These are phyloP conservation scores for Thysanoteuthis rhombus DNA, from an alignment of 2,888 invertebrate genomes.

Conservation along the genomic window DNA sequence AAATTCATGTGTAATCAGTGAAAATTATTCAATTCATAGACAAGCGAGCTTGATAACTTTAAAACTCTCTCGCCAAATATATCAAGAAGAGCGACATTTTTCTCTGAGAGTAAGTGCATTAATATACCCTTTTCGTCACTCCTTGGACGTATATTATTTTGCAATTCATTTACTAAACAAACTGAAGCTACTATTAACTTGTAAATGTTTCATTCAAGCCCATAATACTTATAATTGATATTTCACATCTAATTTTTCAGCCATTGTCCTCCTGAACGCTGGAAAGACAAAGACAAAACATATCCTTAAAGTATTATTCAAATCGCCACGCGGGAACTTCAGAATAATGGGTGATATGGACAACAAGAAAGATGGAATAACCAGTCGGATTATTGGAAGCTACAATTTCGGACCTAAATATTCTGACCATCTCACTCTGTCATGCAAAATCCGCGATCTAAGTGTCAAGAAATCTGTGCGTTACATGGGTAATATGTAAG, in stretches of 20 bases:
- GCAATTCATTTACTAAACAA: too few species aligned
- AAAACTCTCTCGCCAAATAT: too few species aligned
- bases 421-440: slow-evolving; percentile 35
- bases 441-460: slow-evolving; percentile 38
- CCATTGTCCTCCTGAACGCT: background rate
- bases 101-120: too few species aligned
- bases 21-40: too few species aligned
- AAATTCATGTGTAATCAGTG: too few species aligned
- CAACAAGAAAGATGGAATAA: background rate
- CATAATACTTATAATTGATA: too few species aligned
- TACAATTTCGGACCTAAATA: slow-evolving; percentile 31
- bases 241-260: background rate
- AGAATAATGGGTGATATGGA: background rate
- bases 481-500: slow-evolving; percentile 39
- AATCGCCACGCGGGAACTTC: background rate
- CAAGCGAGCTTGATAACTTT: too few species aligned
- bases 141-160: too few species aligned
- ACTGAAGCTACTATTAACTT: too few species aligned
- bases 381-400: slow-evolving; percentile 30
- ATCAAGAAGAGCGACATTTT: too few species aligned
- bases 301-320: slow-evolving; percentile 25
- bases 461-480: slow-evolving; percentile 36
- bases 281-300: slow-evolving; percentile 23
- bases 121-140: too few species aligned
- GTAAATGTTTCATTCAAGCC: too few species aligned